A percentile compares a stretch with the other conserved stretches of the same genome.
Conservation (phyloP, 2,113 vertebrate genomes). For the Dipodomys ordii region DNA sequence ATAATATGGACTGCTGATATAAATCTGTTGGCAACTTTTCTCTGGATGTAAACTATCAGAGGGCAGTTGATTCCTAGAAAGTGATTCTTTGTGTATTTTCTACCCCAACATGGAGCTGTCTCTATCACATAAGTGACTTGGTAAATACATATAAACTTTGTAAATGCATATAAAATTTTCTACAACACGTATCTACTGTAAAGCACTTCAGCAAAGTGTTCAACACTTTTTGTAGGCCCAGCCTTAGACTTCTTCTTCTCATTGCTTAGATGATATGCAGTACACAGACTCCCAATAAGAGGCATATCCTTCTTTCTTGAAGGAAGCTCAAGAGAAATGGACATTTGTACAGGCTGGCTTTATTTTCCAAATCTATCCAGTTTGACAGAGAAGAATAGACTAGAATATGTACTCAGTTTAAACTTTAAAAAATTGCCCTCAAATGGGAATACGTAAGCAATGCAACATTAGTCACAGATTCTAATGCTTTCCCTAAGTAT, state of each 20-base stretch:
- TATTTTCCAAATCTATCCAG: background rate
- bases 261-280: background rate
- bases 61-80: background rate
- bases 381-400: constrained; percentile 30
- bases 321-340: background rate
- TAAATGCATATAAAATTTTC: background rate
- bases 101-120: background rate
- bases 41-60: background rate
- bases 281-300: background rate
- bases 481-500: background rate
- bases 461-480: background rate
- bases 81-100: background rate
- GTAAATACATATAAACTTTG: background rate
- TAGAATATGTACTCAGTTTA: background rate
- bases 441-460: background rate
- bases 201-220: background rate
- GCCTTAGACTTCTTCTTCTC: background rate
- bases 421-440: background rate
- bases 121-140: background rate
- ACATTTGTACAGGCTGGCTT: background rate
- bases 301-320: background rate
- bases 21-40: background rate
- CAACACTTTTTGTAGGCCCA: too few species aligned
- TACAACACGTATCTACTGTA: background rate
- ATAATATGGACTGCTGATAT: background rate